Conservation (phyloP, 2,113 vertebrate genomes). For the Natator depressus region DNA sequence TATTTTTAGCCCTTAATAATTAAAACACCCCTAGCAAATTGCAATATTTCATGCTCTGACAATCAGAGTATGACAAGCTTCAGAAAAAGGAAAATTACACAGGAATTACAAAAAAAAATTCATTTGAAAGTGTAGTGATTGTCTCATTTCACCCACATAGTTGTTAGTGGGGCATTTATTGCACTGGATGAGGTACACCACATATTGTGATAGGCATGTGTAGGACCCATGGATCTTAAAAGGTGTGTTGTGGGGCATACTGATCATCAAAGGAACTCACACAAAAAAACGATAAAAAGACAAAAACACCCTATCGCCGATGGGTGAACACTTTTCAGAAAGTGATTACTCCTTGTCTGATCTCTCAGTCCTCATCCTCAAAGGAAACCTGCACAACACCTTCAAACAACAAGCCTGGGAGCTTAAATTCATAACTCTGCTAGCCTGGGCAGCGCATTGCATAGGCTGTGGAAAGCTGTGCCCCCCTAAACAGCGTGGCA, state of each 20-base stretch:
- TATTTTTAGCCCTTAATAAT: slow-evolving; percentile 35
- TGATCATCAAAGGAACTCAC: background rate
- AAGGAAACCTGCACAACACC: background rate
- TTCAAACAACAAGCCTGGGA: background rate
- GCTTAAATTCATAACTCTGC: background rate
- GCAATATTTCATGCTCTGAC: background rate
- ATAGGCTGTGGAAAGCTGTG: too few species aligned
- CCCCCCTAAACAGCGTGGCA: too few species aligned
- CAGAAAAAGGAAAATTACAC: background rate
- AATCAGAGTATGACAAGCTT: slow-evolving; percentile 24
- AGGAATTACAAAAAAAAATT: background rate
- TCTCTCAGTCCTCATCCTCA: background rate
- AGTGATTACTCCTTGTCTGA: background rate
- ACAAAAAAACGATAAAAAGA: background rate
- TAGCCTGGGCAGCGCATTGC: too few species aligned
- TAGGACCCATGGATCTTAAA: background rate
- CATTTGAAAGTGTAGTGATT: background rate
- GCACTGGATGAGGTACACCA: background rate
- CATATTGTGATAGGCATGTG: too few species aligned
- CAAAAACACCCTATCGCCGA: background rate
- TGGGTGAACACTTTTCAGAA: background rate
- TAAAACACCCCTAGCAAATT: background rate
- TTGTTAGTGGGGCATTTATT: background rate
- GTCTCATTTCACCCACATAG: background rate
- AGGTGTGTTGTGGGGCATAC: background rate